Evolutionary conservation across 23 tunicate genomes (phyloP).

Genomic region (Corella eumyota): DNA sequence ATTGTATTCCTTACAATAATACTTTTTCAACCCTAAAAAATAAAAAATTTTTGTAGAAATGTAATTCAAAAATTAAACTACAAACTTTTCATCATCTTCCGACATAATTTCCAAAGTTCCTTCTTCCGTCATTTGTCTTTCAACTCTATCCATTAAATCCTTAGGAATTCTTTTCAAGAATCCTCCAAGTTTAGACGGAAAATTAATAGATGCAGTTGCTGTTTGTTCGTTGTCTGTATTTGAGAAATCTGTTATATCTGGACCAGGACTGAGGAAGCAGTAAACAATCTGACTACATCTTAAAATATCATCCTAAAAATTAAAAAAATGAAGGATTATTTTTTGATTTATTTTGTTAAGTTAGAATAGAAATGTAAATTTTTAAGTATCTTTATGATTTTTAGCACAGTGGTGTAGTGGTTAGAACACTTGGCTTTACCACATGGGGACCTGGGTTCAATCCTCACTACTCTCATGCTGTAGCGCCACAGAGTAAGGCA

Average conservation of each 20-base stretch:
- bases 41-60: no score
- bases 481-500: no score
- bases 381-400: no score
- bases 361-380: no score
- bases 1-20: no score
- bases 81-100: conserved; percentile 19
- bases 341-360: no score
- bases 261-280: conserved; percentile 57
- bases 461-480: no score
- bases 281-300: conserved; percentile 66
- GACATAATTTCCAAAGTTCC: conserved; percentile 30
- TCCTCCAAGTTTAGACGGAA: conserved; percentile 17
- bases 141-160: conserved; percentile 52
- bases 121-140: conserved; percentile 27
- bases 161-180: conserved; percentile 60
- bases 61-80: background rate
- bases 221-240: background rate
- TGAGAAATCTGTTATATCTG: conserved; percentile 13
- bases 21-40: no score
- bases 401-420: no score
- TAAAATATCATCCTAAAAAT: conserved; percentile 52
- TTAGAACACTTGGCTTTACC: no score
- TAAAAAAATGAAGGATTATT: background rate
- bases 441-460: no score
- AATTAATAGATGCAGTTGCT: background rate